phyloP scores from a whole-genome alignment of 2,797 vertebrate species.

The Chaunax sp. region DNA sequence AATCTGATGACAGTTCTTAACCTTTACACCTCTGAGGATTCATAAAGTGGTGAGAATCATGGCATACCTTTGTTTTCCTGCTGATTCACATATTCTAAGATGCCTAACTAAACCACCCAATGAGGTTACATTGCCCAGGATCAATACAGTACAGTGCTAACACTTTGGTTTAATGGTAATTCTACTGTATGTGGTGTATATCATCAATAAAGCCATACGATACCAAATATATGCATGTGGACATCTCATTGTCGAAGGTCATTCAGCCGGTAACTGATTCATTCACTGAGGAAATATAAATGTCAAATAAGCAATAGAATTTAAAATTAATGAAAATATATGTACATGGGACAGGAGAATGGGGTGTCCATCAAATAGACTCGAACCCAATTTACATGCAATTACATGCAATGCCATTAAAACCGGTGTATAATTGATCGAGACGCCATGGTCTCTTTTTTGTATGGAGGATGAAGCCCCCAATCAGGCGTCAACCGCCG shows the following conservation, averaged over 20 bases:
- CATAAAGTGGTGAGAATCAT: slow-evolving; percentile 74
- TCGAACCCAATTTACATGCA: slow-evolving; percentile 58
- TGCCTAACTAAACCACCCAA: slow-evolving; percentile 68
- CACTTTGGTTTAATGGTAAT: slow-evolving; percentile 60
- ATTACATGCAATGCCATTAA: slow-evolving; percentile 56
- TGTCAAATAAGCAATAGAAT: slow-evolving; percentile 43
- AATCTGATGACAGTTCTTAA: slow-evolving; percentile 86
- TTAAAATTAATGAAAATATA: slow-evolving; percentile 44
- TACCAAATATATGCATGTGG: slow-evolving; percentile 59
- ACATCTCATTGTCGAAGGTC: slow-evolving; percentile 21
- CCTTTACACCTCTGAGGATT: slow-evolving; percentile 79
- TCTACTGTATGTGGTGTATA: slow-evolving; percentile 37
- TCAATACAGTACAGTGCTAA: slow-evolving; percentile 71
- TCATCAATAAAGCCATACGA: slow-evolving; percentile 49
- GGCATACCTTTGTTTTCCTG: slow-evolving; percentile 59
- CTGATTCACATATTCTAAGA: slow-evolving; percentile 76
- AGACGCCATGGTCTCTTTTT: slow-evolving; percentile 17
- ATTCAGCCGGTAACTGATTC: slow-evolving; percentile 48
- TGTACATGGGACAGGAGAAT: slow-evolving; percentile 38
- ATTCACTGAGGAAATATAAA: slow-evolving; percentile 40
- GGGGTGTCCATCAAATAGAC: slow-evolving; percentile 49
- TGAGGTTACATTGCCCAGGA: slow-evolving; percentile 62
- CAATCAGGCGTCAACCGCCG: neutral
- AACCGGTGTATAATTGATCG: slow-evolving; percentile 52
- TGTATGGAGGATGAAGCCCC: slow-evolving; percentile 16